Conservation (phyloP, 2,888 invertebrate genomes). For the Synanthedon myopaeformis region DNA sequence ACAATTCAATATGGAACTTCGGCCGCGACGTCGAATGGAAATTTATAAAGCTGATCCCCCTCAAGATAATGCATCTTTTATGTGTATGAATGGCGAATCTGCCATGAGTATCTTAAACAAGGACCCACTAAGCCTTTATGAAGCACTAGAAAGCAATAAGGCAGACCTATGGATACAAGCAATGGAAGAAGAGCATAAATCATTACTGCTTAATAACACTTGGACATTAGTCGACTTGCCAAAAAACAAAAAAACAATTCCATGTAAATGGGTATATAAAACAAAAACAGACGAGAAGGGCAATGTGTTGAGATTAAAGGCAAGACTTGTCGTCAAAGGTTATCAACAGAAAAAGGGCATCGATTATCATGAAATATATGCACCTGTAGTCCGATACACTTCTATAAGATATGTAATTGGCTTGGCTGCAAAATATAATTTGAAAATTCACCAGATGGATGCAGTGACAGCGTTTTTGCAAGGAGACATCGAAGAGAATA, state of each 20-base stretch:
- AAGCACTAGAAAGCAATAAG: background rate
- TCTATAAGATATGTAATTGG: too few species aligned
- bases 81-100: too few species aligned
- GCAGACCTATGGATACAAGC: slow-evolving; percentile 6
- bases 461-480: too few species aligned
- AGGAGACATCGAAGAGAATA: too few species aligned
- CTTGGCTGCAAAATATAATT: too few species aligned
- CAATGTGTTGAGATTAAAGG: background rate
- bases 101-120: too few species aligned
- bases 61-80: too few species aligned
- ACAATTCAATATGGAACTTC: too few species aligned
- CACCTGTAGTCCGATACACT: background rate
- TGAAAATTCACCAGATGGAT: too few species aligned
- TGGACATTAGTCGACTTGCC: background rate
- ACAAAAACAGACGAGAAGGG: background rate
- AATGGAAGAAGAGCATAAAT: slow-evolving; percentile 10
- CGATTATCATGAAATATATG: slow-evolving; percentile 1
- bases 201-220: slow-evolving; percentile 3
- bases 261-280: slow-evolving; percentile 1
- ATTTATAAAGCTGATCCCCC: too few species aligned
- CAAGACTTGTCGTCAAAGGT: background rate
- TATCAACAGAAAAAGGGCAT: background rate
- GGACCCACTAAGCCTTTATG: too few species aligned
- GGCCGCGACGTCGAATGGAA: too few species aligned
- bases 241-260: background rate